phyloP scores from a whole-genome alignment of 2,113 vertebrate genomes.

The Anoura caudifer region DNA sequence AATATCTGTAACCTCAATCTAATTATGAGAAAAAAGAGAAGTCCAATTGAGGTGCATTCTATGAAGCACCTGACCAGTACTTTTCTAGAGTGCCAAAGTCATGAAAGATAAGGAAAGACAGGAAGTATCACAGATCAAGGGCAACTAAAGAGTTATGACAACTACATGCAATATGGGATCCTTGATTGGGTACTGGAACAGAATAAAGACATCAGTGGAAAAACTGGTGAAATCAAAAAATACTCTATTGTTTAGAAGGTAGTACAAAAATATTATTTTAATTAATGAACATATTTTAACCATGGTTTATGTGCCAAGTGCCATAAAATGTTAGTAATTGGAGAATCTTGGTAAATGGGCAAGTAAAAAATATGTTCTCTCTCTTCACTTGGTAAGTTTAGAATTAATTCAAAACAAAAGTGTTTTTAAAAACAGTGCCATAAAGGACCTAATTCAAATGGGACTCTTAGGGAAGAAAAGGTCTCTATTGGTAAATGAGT shows the following conservation, averaged over 20 bases:
- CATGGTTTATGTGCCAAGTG: not conserved
- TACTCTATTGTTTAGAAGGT: not conserved
- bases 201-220: not conserved
- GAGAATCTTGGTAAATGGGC: not conserved
- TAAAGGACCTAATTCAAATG: not conserved
- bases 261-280: not conserved
- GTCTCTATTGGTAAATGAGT: not conserved
- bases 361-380: not conserved
- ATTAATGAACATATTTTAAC: not conserved
- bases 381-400: not conserved
- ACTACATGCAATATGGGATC: not conserved
- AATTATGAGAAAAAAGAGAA: not conserved
- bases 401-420: not conserved
- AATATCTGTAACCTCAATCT: not conserved
- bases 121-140: not conserved
- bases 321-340: not conserved
- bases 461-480: not conserved
- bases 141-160: not conserved
- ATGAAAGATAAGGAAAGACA: not conserved
- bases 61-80: not conserved
- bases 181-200: not conserved
- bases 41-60: not conserved
- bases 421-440: not conserved
- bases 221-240: not conserved
- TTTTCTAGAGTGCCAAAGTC: not conserved